Evolutionary conservation across 2,888 invertebrate species (phyloP), one percentile per base, ranked within the genome.

Genomic region (Drosophila nr. perissopoda): DNA sequence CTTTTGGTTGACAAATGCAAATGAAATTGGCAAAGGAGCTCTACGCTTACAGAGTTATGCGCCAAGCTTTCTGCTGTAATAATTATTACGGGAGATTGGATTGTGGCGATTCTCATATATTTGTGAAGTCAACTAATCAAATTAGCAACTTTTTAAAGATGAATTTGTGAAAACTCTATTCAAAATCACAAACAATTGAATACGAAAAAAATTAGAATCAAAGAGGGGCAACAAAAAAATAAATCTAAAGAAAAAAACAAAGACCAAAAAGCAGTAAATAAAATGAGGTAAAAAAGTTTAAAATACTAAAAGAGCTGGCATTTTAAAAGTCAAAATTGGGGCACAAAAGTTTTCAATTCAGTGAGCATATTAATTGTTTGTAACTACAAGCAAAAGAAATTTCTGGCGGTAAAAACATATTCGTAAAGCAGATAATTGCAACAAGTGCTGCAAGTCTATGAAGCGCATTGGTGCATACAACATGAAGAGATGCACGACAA

Each of bases 381-480:
- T 18, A 51, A 36, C 53, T 59, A 53, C 51, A 48, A 51, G 10
- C 2, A 34, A 36, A 25, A 7, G n/a, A 34, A 60, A 29, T 29
- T 38, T 11, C 29, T 36, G 46, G 25, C 46, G 46, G 46, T 25
- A 27, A 69, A 69, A 60, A 48, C 16, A 53, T 51, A 57, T 63
- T 68, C 54, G 21, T 38, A 46, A 49, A 29, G 13, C 10, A 70
- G 53, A 66, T 65, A 79, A 79, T 76, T 81, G 77, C 72, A 79
- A 68, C 79, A 76, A 74, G 72, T 68, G 64, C 67, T 63, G 54
- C 49, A 31, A 42, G 61, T 59, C 29, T 16, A 38, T 40, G 61
- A 67, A 54, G 67, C 66, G 81, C 83, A 81, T 59, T 86, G 76
- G 70, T 74, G 89, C 88, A 80, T 82, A 80, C 82, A 89, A 74